A percentile compares a stretch with the other conserved stretches of the same genome.
phyloP scores from a whole-genome alignment of 2,113 vertebrate species.

The Struthio camelus region DNA sequence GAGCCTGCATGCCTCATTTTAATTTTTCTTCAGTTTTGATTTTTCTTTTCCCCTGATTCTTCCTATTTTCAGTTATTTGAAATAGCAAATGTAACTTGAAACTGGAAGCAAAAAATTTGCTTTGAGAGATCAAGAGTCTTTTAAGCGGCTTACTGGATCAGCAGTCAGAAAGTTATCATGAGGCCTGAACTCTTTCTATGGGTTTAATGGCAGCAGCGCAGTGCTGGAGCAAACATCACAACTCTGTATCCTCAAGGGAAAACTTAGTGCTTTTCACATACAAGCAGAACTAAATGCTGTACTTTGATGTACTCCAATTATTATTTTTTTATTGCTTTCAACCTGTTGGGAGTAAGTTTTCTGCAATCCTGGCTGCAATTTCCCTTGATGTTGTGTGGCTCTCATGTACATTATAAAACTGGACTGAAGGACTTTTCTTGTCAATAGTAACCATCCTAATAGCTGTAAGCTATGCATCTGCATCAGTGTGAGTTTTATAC shows the following conservation, averaged over 20 bases:
- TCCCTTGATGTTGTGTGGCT: background rate
- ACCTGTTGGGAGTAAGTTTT: conserved; percentile 34
- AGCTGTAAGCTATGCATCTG: background rate
- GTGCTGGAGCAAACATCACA: conserved; percentile 63
- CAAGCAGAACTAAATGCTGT: conserved; percentile 69
- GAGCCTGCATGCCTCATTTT: background rate
- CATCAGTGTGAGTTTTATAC: background rate
- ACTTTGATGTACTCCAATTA: conserved; percentile 63
- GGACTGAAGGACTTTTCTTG: background rate
- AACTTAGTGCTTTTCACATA: conserved; percentile 62
- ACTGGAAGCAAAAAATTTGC: conserved; percentile 66
- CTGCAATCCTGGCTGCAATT: background rate
- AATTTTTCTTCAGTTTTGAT: conserved; percentile 4
- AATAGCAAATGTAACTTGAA: conserved; percentile 53
- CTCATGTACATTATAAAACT: background rate
- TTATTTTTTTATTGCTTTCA: background rate
- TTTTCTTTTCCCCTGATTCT: background rate
- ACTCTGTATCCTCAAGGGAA: conserved; percentile 62
- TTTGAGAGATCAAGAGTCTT: conserved; percentile 71
- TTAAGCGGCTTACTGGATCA: conserved; percentile 73
- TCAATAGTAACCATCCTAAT: background rate
- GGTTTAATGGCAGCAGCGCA: conserved; percentile 55
- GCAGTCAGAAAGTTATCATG: conserved; percentile 68
- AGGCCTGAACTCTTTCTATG: conserved; percentile 61
- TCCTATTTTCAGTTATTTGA: conserved; percentile 35